phyloP scores from a whole-genome alignment of 35 echinoderm and acorn worm species.

The Hemicentrotus pulcherrimus region DNA sequence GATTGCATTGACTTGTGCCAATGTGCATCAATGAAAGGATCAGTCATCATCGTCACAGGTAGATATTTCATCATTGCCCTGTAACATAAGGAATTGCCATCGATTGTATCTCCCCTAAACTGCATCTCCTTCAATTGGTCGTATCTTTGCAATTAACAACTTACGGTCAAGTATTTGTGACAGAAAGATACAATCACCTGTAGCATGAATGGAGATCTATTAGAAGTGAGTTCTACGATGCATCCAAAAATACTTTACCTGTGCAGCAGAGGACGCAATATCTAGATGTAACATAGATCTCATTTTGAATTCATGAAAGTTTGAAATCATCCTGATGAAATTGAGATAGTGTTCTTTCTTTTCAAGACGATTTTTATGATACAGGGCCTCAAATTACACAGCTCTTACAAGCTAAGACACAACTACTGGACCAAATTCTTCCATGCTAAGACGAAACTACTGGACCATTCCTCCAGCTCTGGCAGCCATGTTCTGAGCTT shows the following conservation, averaged over 20 bases:
- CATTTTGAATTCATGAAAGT: no score
- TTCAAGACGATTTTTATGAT: not conserved
- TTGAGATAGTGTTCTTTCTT: not conserved
- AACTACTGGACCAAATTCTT: not conserved
- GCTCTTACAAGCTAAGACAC: not conserved
- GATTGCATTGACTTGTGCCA: not conserved
- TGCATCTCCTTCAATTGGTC: not conserved
- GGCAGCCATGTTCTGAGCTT: conserved; percentile 32
- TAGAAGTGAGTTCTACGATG: no score
- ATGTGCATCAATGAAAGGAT: not conserved
- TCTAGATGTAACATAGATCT: no score
- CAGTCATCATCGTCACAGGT: not conserved
- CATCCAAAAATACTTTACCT: no score
- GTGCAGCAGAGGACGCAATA: no score
- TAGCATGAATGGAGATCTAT: no score
- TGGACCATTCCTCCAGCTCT: conserved; percentile 8
- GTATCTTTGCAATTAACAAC: not conserved
- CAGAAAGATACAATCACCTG: not conserved
- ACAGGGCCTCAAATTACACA: not conserved
- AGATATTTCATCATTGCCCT: no score
- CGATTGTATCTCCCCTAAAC: not conserved
- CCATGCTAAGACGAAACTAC: not conserved
- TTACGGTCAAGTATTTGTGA: not conserved
- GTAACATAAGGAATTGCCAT: no score
- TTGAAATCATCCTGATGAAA: not conserved